Evolutionary conservation across 2,797 vertebrate species (phyloP).

Genomic region (Aeoliscus strigatus): DNA sequence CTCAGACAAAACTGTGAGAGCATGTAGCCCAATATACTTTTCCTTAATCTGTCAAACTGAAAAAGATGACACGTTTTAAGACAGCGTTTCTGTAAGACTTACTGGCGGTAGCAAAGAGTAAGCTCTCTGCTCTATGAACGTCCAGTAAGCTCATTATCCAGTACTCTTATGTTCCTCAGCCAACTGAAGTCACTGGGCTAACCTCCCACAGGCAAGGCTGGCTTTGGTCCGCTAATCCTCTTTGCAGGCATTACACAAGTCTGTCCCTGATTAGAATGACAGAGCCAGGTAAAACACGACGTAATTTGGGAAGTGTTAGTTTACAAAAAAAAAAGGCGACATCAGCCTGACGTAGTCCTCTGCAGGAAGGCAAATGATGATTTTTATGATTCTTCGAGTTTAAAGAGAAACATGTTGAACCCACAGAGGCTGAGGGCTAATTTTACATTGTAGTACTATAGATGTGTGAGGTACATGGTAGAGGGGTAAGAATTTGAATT

Average conservation of each 20-base stretch:
- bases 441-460: no score
- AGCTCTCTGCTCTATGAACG: conserved; percentile 56
- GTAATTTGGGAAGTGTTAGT: conserved; percentile 34
- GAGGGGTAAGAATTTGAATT: no score
- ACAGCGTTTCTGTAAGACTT: conserved; percentile 26
- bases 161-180: conserved; percentile 60
- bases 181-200: conserved; percentile 65
- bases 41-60: conserved; percentile 1
- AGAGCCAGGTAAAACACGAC: conserved; percentile 47
- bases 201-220: conserved; percentile 63
- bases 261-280: conserved; percentile 72
- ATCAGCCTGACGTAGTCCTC: no score
- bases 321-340: no score
- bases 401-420: no score
- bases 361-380: no score
- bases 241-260: conserved; percentile 78
- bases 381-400: no score
- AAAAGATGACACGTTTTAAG: conserved; percentile 9
- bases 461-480: no score
- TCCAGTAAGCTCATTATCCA: conserved; percentile 75
- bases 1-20: no score
- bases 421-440: no score
- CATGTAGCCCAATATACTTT: no score
- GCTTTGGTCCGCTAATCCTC: conserved; percentile 75
- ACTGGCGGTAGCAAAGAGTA: conserved; percentile 61